Base-by-base conservation (phyloP, 64 coral and sea anemone species). In the Cladopsammia gracilis region DNA sequence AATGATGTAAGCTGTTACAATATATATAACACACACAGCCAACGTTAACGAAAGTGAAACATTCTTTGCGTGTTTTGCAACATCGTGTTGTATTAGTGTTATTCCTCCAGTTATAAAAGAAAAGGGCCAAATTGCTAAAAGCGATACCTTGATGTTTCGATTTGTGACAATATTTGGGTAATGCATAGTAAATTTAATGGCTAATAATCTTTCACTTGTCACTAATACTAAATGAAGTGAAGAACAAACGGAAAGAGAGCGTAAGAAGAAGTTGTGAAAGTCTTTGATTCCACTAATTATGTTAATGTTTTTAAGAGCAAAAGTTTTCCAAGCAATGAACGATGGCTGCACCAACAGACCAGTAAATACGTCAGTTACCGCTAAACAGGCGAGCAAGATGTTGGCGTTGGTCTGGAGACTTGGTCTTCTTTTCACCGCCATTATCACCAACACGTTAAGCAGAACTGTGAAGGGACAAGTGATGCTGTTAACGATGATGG, bases 321-420 rank as follows among this genome's bases (percentile, higher is more conserved):
- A 69, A 24, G 25, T 45, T 45, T 15, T 72, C 70, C 70, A 72
- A 18, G 22, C 5, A 2, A 72, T 16, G 22, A 43, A 72, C 6
- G 24, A 72, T 14, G 47, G 4, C 19, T 79, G 77, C 3, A 13
- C 25, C 14, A 56, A 19, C 11, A 79, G 49, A 79, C 77, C 77
- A 23, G 77, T 79, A 0, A 54, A 79, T 57, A 23, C 19, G 19
- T 79, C 77, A 53, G 77, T 79, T 7, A 79, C 50, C 4, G 77
- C 77, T 61, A 79, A 61, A 61, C 77, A 79, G 46, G 14, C 75
- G 10, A 77, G 34, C 46, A 77, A 19, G 46, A 56, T 77, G 34
- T 77, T 77, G 25, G 46, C 12, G 50, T 79, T 79, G 47, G 19
- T 79, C 14, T 44, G 77, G 2, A 79, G 77, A 2, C n/a, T 22